phyloP scores from a whole-genome alignment of 92 coral and sea anemone genomes.

The Umimayanthus chanpuru region DNA sequence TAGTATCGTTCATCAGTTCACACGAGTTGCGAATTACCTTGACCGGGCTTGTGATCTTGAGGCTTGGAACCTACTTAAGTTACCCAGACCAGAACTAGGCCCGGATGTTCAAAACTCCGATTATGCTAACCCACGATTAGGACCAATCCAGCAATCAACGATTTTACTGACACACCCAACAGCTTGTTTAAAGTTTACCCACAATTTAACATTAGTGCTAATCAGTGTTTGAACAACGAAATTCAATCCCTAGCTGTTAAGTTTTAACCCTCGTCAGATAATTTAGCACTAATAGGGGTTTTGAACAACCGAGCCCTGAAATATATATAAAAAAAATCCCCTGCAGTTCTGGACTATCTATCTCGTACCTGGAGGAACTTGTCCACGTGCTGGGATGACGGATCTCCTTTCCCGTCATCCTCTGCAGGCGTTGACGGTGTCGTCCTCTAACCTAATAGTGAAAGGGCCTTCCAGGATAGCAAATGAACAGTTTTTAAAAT shows the following conservation, averaged over 20 bases:
- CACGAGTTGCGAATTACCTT: constrained; percentile 3
- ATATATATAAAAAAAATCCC: not conserved
- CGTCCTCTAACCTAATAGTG: not conserved
- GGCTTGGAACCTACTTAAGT: constrained; percentile 5
- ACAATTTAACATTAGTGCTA: too few relatives aligned
- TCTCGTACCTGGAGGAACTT: constrained; percentile 1
- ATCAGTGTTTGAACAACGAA: too few relatives aligned
- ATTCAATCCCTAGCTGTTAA: too few relatives aligned
- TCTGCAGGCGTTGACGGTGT: not conserved
- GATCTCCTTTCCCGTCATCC: not conserved
- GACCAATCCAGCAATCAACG: too few relatives aligned
- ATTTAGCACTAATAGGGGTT: too few relatives aligned
- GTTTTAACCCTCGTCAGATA: too few relatives aligned
- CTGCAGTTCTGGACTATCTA: constrained; percentile 16
- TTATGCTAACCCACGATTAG: too few relatives aligned
- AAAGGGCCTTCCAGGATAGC: not conserved
- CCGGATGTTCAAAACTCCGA: too few relatives aligned
- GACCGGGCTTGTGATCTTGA: constrained; percentile 21
- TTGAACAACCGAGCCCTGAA: not conserved
- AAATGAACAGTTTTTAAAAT: too few relatives aligned
- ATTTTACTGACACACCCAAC: too few relatives aligned
- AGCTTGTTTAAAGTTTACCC: too few relatives aligned
- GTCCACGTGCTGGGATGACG: not conserved
- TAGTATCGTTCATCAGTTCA: constrained; percentile 12
- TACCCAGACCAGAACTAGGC: constrained; percentile 9